Evolutionary conservation across 1,140 invertebrate genomes (phyloP).

Genomic region (Magallana angulata): DNA sequence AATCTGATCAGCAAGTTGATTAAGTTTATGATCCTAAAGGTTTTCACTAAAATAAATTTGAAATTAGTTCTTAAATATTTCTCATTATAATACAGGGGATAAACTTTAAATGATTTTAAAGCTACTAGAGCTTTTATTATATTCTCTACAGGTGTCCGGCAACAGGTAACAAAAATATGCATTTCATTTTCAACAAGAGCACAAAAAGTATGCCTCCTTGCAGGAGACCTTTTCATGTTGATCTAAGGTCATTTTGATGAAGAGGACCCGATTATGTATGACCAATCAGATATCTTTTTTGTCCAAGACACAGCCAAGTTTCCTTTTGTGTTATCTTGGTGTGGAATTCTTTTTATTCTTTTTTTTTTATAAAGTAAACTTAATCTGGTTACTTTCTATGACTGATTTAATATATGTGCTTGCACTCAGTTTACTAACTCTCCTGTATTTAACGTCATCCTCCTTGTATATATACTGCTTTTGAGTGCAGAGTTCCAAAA

Average conservation of each 20-base stretch:
- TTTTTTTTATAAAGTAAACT: neutral
- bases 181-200: slow-evolving; percentile 33
- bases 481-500: neutral
- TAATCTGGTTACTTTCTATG: neutral
- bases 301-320: neutral
- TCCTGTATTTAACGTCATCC: neutral
- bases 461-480: neutral
- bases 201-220: slow-evolving; percentile 16
- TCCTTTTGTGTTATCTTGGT: neutral
- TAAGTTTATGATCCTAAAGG: neutral
- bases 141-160: neutral
- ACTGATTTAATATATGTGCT: neutral
- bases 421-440: neutral
- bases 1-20: neutral
- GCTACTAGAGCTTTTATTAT: neutral
- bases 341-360: neutral
- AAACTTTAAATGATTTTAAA: slow-evolving; percentile 17
- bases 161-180: slow-evolving; percentile 27
- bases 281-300: neutral
- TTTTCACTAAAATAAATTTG: neutral
- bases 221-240: slow-evolving; percentile 21
- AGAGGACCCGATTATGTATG: neutral
- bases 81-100: neutral
- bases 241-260: slow-evolving; percentile 27
- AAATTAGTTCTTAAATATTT: neutral